Evolutionary conservation across 2,888 invertebrate genomes (phyloP), one percentile per base, ranked within the genome.

Genomic region (Dicroscelio sp.): DNA sequence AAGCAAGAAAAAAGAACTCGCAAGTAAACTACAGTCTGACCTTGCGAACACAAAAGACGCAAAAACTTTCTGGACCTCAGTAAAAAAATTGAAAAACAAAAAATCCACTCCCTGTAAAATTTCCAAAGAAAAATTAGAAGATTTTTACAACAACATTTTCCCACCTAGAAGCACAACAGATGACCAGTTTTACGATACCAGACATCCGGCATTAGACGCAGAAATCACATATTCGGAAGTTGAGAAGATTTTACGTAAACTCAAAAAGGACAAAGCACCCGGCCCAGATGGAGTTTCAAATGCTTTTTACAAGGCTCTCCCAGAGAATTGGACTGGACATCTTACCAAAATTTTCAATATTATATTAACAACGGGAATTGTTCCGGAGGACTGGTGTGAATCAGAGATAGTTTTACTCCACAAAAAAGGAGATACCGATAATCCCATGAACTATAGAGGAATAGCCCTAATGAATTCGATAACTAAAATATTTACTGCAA

Each of bases 371-470:
- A 38, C 38, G 2, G 35, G 69, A 2, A 25, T 38, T 8, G 25
- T 69, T 35, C 69, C 69, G 14, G 38, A 69, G 20, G 38, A 23
- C 17, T 69, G 69, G 69, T 69, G 69, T 38, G 38, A 23, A 6
- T 69, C 69, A 23, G 38, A 69, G 23, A 25, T 69, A 38, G 23
- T 38, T 38, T 33, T 69, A 23, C 38, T 69, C 10, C 17, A 38
- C 27, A 69, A 69, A 38, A 69, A 69, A 33, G 65, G 65, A 3
- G 65, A 65, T 38, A 25, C 38, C 55, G 17, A 55, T 5, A n/a
- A 55, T 38, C 55, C 55, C 12, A 55, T n/a, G n/a, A n/a, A n/a
- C n/a, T n/a, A n/a, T n/a, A n/a, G n/a, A n/a, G n/a, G n/a, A n/a
- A n/a, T n/a, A n/a, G n/a, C n/a, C n/a, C n/a, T n/a, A n/a, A n/a